These are phyloP conservation scores for Bos javanicus DNA, from an alignment of 2,113 vertebrate genomes.

Conservation along the genomic window DNA sequence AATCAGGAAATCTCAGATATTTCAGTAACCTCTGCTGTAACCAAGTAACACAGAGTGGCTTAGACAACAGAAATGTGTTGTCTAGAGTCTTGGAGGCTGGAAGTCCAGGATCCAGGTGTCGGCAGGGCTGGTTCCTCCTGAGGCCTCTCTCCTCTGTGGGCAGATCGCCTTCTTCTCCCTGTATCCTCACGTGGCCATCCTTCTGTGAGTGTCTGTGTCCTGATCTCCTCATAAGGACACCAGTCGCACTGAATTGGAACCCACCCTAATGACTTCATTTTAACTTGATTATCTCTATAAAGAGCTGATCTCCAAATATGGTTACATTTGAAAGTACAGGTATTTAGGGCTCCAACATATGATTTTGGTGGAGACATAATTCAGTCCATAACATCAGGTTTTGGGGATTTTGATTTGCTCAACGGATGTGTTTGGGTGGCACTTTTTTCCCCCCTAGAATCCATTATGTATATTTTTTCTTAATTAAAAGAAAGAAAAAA, in stretches of 20 bases:
- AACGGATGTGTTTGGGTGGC: not conserved
- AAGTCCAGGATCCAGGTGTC: rapidly evolving
- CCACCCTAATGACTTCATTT: not conserved
- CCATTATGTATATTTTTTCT: not conserved
- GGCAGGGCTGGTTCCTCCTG: rapidly evolving
- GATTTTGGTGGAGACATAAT: not conserved
- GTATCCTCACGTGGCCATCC: rapidly evolving
- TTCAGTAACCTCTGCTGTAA: not conserved
- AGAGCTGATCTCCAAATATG: not conserved
- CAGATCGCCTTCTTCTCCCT: not conserved
- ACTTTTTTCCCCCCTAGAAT: not conserved
- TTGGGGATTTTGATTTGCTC: not conserved
- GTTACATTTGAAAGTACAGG: rapidly evolving
- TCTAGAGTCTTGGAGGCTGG: not conserved
- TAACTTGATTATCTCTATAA: not conserved
- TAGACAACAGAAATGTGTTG: too few species aligned
- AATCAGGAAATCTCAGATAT: rapidly evolving
- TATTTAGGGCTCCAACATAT: not conserved
- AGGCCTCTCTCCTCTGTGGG: not conserved
- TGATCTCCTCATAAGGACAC: not conserved
- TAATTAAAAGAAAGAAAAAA: slow-evolving; percentile 15
- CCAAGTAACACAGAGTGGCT: not conserved
- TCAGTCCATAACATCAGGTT: not conserved
- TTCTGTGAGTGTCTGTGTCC: not conserved
- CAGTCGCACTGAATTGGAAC: rapidly evolving